Base-by-base conservation (phyloP, 2,113 vertebrate genomes). In the Eublepharis macularius region DNA sequence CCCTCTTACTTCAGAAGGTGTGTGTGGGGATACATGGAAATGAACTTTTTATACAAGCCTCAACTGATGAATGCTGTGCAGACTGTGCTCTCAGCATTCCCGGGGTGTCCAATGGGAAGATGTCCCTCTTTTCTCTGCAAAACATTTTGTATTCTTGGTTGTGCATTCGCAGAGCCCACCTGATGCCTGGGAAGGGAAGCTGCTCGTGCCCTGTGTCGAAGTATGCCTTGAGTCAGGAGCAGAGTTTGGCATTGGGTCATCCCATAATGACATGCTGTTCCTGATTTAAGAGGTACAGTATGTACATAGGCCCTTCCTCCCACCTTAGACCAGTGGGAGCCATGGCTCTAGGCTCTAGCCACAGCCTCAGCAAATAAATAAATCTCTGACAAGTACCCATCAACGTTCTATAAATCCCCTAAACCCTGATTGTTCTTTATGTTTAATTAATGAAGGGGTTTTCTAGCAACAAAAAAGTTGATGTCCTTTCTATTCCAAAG, bases 211-310 rank as follows among this genome's bases (percentile, higher is more conserved):
- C 76, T 41, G 54, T 29, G 5, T 34, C 34, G 36, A 6, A n/a
- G 60, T 63, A 63, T 29, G 60, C 60, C 60, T 63, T 29, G 32
- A 76, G 11, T 12, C 54, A 70, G 45, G 32, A 81, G 29, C 63
- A 66, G 78, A 6, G 21, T 29, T 54, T 81, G 80, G 80, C 80
- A 81, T 24, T 32, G 66, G n/a, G 66, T 54, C 34, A 39, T 39
- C 13, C 21, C 34, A 70, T n/a, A n/a, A n/a, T 54, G 66, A 41
- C 80, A 72, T 45, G 26, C 11, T 63, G 41, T 16, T 47, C 47
- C 80, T 54, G 34, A 81, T 81, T 81, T 81, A 81, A 70, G 80
- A 81, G 80, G 80, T 54, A 81, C 47, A 72, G 32, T 54, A 19
- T 72, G 68, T 54, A 17, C 57, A 11, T 29, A 80, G 78, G 80